Evolutionary conservation across 2,797 vertebrate genomes (phyloP).

Genomic region (Phrynocephalus forsythii): DNA sequence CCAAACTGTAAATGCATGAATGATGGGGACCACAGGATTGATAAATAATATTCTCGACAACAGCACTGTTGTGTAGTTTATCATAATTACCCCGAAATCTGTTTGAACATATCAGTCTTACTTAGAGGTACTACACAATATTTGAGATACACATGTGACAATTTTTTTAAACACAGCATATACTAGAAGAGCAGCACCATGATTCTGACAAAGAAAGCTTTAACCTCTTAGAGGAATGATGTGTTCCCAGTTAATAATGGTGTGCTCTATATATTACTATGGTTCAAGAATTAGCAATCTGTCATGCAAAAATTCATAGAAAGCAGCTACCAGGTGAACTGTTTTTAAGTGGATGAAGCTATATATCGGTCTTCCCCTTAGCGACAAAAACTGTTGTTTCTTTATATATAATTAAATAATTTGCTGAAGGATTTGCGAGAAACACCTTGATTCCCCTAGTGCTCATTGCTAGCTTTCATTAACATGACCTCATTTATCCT

Average conservation of each 20-base stretch:
- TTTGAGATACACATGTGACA: conserved; percentile 72
- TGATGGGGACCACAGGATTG: conserved; percentile 76
- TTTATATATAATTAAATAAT: conserved; percentile 58
- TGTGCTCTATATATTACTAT: conserved; percentile 63
- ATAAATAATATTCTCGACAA: conserved; percentile 77
- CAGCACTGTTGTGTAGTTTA: conserved; percentile 78
- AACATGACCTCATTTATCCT: conserved; percentile 74
- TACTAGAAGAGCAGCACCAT: conserved; percentile 67
- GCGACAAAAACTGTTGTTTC: conserved; percentile 50
- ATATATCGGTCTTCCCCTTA: background rate
- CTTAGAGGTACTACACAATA: conserved; percentile 72
- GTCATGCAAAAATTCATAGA: conserved; percentile 63
- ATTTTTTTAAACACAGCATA: conserved; percentile 62
- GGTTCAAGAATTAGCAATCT: conserved; percentile 67
- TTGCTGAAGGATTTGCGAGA: conserved; percentile 71
- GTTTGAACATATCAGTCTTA: conserved; percentile 72
- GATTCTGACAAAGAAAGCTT: conserved; percentile 62
- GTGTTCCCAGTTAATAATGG: conserved; percentile 59
- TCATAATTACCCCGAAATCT: conserved; percentile 76
- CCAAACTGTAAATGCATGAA: conserved; percentile 77
- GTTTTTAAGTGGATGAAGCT: background rate
- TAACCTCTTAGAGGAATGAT: conserved; percentile 66
- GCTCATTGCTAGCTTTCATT: background rate
- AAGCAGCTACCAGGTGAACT: conserved; percentile 57
- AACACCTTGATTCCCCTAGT: conserved; percentile 23